Evolutionary conservation across 30 jellyfish, hydroid and myxozoan species (phyloP).

Genomic region (Hydractinia symbiolongicarpus): DNA sequence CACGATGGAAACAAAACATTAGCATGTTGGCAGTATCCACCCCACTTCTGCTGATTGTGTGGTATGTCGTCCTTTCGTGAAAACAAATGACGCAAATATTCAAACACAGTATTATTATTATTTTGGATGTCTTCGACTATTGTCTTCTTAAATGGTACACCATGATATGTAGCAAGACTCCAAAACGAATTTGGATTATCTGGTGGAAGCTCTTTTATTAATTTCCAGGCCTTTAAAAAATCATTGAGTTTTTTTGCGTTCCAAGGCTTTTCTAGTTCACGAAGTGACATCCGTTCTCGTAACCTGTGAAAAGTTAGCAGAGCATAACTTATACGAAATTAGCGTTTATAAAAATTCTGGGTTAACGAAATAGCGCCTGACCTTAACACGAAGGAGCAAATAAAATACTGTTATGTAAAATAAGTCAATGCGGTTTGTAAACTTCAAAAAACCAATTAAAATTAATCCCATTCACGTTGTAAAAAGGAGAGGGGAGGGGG

Average conservation of each 20-base stretch:
- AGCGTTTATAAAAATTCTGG: too few relatives aligned
- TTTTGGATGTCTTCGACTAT: background rate
- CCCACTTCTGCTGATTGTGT: background rate
- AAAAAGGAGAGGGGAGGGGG: too few relatives aligned
- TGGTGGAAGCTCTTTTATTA: constrained; percentile 12
- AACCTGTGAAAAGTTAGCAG: too few relatives aligned
- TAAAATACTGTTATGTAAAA: too few relatives aligned
- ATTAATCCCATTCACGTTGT: too few relatives aligned
- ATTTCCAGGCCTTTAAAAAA: constrained; percentile 30
- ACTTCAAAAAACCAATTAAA: too few relatives aligned
- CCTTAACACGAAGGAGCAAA: too few relatives aligned
- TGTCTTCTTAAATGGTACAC: constrained; percentile 32
- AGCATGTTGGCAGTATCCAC: constrained; percentile 41
- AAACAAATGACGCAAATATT: too few relatives aligned
- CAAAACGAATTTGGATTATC: constrained; percentile 28
- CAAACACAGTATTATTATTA: background rate
- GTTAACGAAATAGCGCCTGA: too few relatives aligned
- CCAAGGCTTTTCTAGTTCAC: background rate
- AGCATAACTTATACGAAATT: too few relatives aligned
- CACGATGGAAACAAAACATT: constrained; percentile 38
- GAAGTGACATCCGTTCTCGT: constrained; percentile 11
- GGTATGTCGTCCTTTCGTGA: background rate
- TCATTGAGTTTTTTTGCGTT: background rate
- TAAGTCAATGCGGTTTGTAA: too few relatives aligned
- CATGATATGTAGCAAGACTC: constrained; percentile 42